A percentile compares a stretch with the other conserved stretches of the same genome.
phyloP scores from a whole-genome alignment of 2,888 invertebrate genomes.

The Calliopum simillimum region DNA sequence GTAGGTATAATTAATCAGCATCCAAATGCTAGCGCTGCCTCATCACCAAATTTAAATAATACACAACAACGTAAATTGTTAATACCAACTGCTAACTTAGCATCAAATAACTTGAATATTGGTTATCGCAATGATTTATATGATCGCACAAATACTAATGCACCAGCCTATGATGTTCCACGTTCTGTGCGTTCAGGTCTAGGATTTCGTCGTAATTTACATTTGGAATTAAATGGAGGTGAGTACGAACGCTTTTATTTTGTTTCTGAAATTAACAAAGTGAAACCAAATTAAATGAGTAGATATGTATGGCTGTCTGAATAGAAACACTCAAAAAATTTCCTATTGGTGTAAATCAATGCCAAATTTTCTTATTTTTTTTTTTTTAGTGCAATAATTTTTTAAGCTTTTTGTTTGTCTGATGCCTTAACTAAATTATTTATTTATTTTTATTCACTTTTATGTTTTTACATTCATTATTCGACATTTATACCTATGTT shows the following conservation, averaged over 20 bases:
- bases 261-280: background rate
- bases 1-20: conserved; percentile 21
- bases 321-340: no score
- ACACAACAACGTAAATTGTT: conserved; percentile 39
- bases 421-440: no score
- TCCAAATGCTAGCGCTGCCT: conserved; percentile 36
- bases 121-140: conserved; percentile 66
- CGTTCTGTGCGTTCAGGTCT: conserved; percentile 63
- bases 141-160: conserved; percentile 60
- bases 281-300: no score
- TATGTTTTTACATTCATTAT: no score
- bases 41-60: conserved; percentile 41
- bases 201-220: conserved; percentile 66
- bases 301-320: no score
- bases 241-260: conserved; percentile 30
- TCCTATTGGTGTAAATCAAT: no score
- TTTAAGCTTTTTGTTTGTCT: no score
- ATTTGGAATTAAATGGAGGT: conserved; percentile 65
- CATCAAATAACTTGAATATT: conserved; percentile 56
- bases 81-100: conserved; percentile 42
- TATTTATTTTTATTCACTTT: no score
- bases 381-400: no score
- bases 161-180: conserved; percentile 65
- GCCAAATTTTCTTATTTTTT: no score
- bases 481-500: no score